Evolutionary conservation across 2,113 vertebrate species (phyloP), one percentile per base, ranked within the genome.

Genomic region (Charadrius vociferus): DNA sequence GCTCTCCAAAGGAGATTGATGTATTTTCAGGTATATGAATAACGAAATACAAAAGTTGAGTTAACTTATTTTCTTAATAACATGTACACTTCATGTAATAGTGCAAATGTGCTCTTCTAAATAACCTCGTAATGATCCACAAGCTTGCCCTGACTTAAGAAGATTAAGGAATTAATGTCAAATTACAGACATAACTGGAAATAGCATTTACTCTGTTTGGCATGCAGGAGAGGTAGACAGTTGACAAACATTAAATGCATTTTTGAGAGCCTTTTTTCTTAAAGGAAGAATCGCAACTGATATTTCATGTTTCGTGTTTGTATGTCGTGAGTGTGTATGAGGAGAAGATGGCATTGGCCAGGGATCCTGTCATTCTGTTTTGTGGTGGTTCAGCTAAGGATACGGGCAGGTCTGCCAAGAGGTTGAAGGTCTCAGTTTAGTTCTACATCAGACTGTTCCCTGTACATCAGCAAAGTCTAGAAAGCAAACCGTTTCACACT

Each of bases 81-180:
- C 87, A 88, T 27, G n/a, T 74, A 12, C 61, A 18, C 49, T 93
- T 80, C 53, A 1, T 70, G 62, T 95, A 96, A 50, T 56, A 58
- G 75, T 92, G 55, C 15, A 90, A 34, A 77, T 61, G 78, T 93
- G 81, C 89, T 77, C 78, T 90, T 61, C 92, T 88, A 34, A 97
- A 93, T 88, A 95, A 92, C 87, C 77, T 66, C 82, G 0, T 85
- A 81, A 88, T 95, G 94, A 90, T 96, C 92, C 86, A 36, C 79
- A 81, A 75, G 86, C 90, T 81, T 93, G 78, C 91, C 88, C 96
- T 90, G 91, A 62, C 41, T 96, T 96, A 97, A 96, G 95, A 75
- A 88, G 96, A 97, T 95, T 97, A 97, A 95, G 88, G 94, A 95
- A 97, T 96, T 96, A 95, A 94, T 90, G 78, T 94, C 92, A 91